Evolutionary conservation across 2,888 invertebrate species (phyloP), one percentile per base, ranked within the genome.

Genomic region (Phaedon cochleariae): DNA sequence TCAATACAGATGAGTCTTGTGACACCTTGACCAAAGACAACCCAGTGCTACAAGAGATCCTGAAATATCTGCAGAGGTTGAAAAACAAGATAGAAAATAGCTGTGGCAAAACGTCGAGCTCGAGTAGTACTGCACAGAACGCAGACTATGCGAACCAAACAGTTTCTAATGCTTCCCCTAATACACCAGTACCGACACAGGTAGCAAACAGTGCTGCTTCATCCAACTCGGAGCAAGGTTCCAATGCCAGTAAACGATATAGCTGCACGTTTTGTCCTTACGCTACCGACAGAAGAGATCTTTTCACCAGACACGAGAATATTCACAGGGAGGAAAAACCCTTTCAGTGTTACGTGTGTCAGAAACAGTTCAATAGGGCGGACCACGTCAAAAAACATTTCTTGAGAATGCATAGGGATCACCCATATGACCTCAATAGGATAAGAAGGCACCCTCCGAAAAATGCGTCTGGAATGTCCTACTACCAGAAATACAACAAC

Each of bases 301-400:
- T 96, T 49, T 96, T 93, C 84, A 95, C 95, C 45, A 89, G 96
- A 34, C 96, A 96, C 83, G 95, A 96, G 84, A 96, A 95, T 82
- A 96, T 96, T 71, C 96, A 96, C 81, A 90, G 95, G 75, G 95
- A 95, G 81, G 95, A 96, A 81, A 96, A 96, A 81, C 96, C 96
- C 5, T 96, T 96, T 82, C 94, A 95, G 81, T 96, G 96, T 83
- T 96, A 96, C 82, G 91, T 95, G 31, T 96, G 96, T 81, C 90
- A 92, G 81, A 95, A 96, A 83, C 94, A 95, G 82, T 96, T 96
- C 85, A 96, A 96, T 83, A 88, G 96, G 58, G 96, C 96, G 41
- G 96, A 96, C 83, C 96, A 96, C 81, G 96, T 96, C 51, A 96
- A 96, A 84, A 96, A 96, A 79, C 96, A 96, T 83, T 96, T 96